Evolutionary conservation across 1,140 invertebrate genomes (phyloP), one percentile per base, ranked within the genome.

Genomic region (Neodiprion lecontei): DNA sequence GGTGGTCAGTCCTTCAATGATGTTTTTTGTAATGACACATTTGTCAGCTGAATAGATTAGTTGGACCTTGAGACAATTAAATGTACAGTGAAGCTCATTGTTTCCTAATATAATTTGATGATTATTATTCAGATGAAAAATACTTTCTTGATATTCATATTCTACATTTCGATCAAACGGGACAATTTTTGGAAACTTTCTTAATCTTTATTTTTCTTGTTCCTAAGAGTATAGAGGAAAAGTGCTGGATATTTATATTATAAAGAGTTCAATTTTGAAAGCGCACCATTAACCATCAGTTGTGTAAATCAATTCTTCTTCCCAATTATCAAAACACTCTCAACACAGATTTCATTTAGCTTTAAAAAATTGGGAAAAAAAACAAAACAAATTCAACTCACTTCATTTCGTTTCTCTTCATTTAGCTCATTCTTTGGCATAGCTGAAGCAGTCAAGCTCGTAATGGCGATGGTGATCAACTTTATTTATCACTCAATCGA

Each of bases 1-100:
- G 53, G 53, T 61, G 53, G 53, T 61, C 53, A 61, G 53, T 61
- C 53, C 53, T 61, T 61, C 11, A 61, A 61, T 61, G 53, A 61
- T 61, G 53, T 61, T 8, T 61, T 8, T 61, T 61, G 53, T 61
- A 17, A 61, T 14, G n/a, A 61, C 53, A 61, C 53, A 9, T 61
- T 61, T 61, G 53, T 61, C 53, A 61, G 53, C 53, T 61, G 53
- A 61, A 61, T 61, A 61, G 53, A 61, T 61, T 14, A 61, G n/a
- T 61, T 61, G 53, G 53, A 61, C 53, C 53, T 61, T 61, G 53
- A 61, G 53, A 61, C 53, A 61, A 61, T 61, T 61, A 17, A 61
- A 61, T 61, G n/a, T 61, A 61, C n/a, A 61, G 53, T 61, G n/a
- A 61, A 61, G 53, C 53, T 61, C 53, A 61, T 61, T 17, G 3